These are phyloP conservation scores for Pipra filicauda DNA, from an alignment of 2,113 vertebrate species.

Conservation along the genomic window DNA sequence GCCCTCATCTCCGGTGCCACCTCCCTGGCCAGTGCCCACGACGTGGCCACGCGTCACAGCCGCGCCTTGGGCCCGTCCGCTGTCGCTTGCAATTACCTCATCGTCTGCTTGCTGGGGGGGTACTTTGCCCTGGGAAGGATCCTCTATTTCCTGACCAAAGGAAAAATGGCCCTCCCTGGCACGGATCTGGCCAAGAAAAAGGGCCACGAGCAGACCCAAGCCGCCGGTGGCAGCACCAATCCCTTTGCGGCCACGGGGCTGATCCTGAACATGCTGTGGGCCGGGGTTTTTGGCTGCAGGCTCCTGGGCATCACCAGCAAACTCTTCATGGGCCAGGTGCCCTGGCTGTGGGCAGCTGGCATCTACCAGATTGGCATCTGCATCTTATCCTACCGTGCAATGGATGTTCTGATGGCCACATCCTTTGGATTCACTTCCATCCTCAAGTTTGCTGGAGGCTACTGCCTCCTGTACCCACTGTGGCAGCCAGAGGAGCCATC, in stretches of 20 bases:
- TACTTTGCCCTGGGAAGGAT: constrained; percentile 80
- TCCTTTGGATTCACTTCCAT: constrained; percentile 82
- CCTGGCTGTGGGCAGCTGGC: constrained; percentile 87
- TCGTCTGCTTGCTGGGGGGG: constrained; percentile 73
- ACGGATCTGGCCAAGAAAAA: constrained; percentile 25
- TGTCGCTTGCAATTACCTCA: constrained; percentile 80
- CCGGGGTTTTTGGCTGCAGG: constrained; percentile 80
- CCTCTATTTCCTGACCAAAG: constrained; percentile 66
- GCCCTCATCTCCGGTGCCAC: constrained; percentile 70
- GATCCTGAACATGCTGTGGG: constrained; percentile 82
- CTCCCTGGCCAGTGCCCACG: constrained; percentile 81
- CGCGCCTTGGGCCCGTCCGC: constrained; percentile 74
- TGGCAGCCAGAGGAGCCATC: constrained; percentile 55
- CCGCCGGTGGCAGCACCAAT: neutral
- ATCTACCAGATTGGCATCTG: constrained; percentile 80
- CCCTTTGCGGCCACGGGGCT: constrained; percentile 59
- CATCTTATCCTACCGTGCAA: constrained; percentile 75
- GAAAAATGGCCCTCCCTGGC: constrained; percentile 70
- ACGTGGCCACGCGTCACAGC: constrained; percentile 72
- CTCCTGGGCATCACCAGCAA: constrained; percentile 77
- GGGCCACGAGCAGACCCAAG: neutral
- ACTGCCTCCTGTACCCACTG: constrained; percentile 70
- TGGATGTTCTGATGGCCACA: constrained; percentile 77
- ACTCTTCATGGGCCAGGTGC: constrained; percentile 78
- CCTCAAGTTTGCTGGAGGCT: constrained; percentile 80